phyloP scores from a whole-genome alignment of 1,140 invertebrate genomes.

The Antheraea pernyi region DNA sequence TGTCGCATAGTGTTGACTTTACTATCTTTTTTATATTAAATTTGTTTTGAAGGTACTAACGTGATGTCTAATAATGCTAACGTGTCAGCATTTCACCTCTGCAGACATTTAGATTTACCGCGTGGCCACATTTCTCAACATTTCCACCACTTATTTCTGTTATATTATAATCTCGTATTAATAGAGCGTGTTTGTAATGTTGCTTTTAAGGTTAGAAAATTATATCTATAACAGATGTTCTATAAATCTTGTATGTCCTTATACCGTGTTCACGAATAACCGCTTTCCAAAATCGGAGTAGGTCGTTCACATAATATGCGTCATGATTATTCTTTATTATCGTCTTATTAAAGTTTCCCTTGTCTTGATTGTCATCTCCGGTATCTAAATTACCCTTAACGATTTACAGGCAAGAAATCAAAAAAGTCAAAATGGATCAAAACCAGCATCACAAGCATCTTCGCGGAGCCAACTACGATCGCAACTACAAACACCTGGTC shows the following conservation, averaged over 20 bases:
- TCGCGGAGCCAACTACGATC: constrained; percentile 69
- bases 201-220: constrained; percentile 21
- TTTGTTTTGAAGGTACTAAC: constrained; percentile 22
- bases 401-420: constrained; percentile 74
- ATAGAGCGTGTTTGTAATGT: not conserved
- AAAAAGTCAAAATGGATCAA: constrained; percentile 78
- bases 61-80: constrained; percentile 65
- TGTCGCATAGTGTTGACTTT: constrained; percentile 36
- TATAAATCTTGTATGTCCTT: constrained; percentile 26
- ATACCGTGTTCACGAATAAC: constrained; percentile 50
- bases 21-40: constrained; percentile 23
- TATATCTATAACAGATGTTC: constrained; percentile 25
- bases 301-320: constrained; percentile 72
- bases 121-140: constrained; percentile 76
- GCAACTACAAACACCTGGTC: constrained; percentile 71
- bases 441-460: constrained; percentile 73
- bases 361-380: constrained; percentile 21
- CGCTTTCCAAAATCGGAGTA: constrained; percentile 69
- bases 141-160: constrained; percentile 37
- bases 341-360: constrained; percentile 21
- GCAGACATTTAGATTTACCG: constrained; percentile 77
- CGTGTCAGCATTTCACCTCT: constrained; percentile 76
- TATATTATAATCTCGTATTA: constrained; percentile 7
- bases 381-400: constrained; percentile 3
- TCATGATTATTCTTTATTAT: constrained; percentile 47